Conservation (phyloP, 2,113 vertebrate genomes). For the Sceloporus tristichus region DNA sequence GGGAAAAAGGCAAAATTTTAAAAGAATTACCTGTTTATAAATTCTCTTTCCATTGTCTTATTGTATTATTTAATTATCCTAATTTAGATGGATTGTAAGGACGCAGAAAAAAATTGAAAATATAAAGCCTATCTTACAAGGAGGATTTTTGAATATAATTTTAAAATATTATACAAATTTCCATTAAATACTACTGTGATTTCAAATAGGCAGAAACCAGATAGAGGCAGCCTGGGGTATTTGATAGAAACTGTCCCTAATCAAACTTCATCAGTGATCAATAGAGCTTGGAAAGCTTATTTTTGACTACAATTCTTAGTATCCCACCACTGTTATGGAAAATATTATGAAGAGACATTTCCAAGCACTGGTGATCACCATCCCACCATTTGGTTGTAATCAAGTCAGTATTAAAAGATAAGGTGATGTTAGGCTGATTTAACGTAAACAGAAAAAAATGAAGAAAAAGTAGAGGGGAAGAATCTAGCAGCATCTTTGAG, state of each 20-base stretch:
- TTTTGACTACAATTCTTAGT: too few species aligned
- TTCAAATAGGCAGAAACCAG: background rate
- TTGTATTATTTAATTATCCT: background rate
- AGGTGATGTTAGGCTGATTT: too few species aligned
- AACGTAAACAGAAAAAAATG: too few species aligned
- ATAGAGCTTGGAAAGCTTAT: too few species aligned
- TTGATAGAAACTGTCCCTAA: background rate
- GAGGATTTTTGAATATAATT: slow-evolving; percentile 12
- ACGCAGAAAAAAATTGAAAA: background rate
- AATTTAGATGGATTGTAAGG: background rate
- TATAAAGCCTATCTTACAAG: background rate
- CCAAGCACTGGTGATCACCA: background rate
- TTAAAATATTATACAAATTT: background rate
- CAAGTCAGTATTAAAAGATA: background rate
- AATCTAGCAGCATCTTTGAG: too few species aligned
- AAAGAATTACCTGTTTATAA: background rate
- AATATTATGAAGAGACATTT: background rate
- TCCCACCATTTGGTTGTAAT: background rate
- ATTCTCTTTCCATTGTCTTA: background rate
- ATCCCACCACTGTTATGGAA: too few species aligned
- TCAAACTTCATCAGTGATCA: background rate
- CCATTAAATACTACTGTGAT: background rate
- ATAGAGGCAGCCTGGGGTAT: background rate
- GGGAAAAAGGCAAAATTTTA: background rate
- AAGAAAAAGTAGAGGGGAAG: too few species aligned